Conservation (phyloP, 2,113 vertebrate genomes). For the Anser brachyrhynchus region DNA sequence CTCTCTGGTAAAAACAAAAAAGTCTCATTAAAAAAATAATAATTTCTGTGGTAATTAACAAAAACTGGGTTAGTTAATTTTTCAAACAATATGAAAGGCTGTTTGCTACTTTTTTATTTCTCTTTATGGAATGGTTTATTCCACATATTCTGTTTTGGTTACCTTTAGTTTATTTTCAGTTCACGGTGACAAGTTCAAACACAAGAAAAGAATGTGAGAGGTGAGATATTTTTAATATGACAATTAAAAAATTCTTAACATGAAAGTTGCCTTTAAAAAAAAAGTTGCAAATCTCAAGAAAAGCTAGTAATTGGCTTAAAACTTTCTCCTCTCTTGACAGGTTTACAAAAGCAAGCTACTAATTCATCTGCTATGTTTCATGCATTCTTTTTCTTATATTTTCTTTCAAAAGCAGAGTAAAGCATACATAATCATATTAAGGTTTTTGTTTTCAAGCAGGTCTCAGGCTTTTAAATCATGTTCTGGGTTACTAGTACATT, state of each 20-base stretch:
- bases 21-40: background rate
- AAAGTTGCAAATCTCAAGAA: background rate
- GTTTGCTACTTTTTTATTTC: background rate
- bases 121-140: background rate
- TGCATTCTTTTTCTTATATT: background rate
- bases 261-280: background rate
- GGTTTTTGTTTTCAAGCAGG: background rate
- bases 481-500: background rate
- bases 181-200: background rate
- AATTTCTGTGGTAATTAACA: background rate
- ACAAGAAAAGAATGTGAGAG: background rate
- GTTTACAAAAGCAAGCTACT: background rate
- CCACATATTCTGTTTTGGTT: background rate
- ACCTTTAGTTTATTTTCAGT: background rate
- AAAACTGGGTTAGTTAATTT: background rate
- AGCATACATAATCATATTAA: background rate
- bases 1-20: background rate
- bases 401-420: background rate
- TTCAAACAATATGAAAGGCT: background rate
- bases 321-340: background rate
- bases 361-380: background rate
- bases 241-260: background rate
- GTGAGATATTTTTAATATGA: background rate
- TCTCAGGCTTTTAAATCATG: background rate
- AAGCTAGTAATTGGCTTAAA: background rate